Percentiles rank a stretch among this genome's conserved stretches.
Evolutionary conservation across 2,888 invertebrate species (phyloP).

Genomic region (Didymodactylos carnosus): DNA sequence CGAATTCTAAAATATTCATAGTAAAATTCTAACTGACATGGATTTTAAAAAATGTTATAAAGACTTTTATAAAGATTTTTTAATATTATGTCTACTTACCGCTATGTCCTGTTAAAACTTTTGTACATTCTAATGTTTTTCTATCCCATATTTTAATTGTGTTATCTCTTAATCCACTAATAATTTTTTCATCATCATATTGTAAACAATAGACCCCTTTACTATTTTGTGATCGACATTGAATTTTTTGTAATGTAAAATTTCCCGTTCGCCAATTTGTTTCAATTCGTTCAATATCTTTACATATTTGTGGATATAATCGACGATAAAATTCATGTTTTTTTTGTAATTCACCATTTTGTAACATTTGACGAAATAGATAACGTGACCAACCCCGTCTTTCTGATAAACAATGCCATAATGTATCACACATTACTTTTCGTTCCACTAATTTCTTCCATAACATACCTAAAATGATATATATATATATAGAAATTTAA

Average conservation of each 20-base stretch:
- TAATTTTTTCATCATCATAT: slow-evolving; percentile 96
- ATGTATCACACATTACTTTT: slow-evolving; percentile 81
- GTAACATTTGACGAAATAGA: background rate
- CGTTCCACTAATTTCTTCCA: slow-evolving; percentile 98
- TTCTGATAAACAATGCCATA: slow-evolving; percentile 90
- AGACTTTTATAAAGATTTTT: no score
- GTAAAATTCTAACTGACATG: no score
- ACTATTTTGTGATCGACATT: slow-evolving; percentile 93
- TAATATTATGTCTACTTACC: no score
- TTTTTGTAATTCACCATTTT: background rate
- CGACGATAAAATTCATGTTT: slow-evolving; percentile 57
- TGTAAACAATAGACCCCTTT: slow-evolving; percentile 99
- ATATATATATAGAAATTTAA: no score
- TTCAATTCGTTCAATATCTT: slow-evolving; percentile 63
- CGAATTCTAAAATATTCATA: no score
- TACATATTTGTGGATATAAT: slow-evolving; percentile 80
- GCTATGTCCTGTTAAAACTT: slow-evolving; percentile 86
- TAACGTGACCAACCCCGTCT: slow-evolving; percentile 58
- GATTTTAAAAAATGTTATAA: no score
- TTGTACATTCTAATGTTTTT: slow-evolving; percentile 68
- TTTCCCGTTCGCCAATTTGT: slow-evolving; percentile 92
- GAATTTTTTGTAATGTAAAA: slow-evolving; percentile 84
- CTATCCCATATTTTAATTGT: slow-evolving; percentile 99
- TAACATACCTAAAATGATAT: slow-evolving; percentile 33
- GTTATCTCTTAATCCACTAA: slow-evolving; percentile 91